Evolutionary conservation across 1,140 invertebrate species (phyloP), one percentile per base, ranked within the genome.

Genomic region (Elymnias hypermnestra): DNA sequence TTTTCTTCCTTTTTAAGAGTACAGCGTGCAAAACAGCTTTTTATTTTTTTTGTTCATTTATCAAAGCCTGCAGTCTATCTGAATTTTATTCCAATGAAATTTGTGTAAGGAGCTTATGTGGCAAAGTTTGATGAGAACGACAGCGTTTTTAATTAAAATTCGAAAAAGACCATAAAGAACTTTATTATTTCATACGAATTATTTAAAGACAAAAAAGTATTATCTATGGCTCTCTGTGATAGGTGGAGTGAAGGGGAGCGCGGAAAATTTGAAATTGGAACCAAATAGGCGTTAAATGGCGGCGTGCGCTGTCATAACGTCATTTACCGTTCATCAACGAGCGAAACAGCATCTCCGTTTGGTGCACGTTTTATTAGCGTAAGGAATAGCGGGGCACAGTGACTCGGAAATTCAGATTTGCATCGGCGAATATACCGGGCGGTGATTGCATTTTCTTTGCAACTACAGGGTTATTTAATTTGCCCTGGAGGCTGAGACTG

Each of bases 261-360:
- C 64, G 71, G 59, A 43, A 75, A 60, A 81, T 86, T 83, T 81
- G 78, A 83, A 83, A 86, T 86, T 86, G 83, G 78, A 82, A 79
- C 67, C 83, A 86, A 86, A 86, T 83, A 86, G 78, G 83, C 83
- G 83, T 84, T 86, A 86, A 86, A 86, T 86, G 71, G 78, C 83
- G 74, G 66, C 76, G 77, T 72, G 77, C 78, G 70, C 73, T 78
- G 73, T 85, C 73, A 85, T 85, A 85, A 85, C 78, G 62, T 78
- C 73, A 83, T 85, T 85, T 83, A 70, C 64, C 75, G 82, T 78
- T 83, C 78, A 85, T 85, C 81, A 84, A 75, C 70, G 68, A 66
- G 65, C 76, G 69, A 76, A 76, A 81, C 74, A 81, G 75, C 79
- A 75, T 75, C 78, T 69, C 68, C 69, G 72, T 69, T 73, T 76